A percentile compares a stretch with the other conserved stretches of the same genome.
phyloP scores from a whole-genome alignment of 2,888 invertebrate genomes.

The Mimachlamys varia region DNA sequence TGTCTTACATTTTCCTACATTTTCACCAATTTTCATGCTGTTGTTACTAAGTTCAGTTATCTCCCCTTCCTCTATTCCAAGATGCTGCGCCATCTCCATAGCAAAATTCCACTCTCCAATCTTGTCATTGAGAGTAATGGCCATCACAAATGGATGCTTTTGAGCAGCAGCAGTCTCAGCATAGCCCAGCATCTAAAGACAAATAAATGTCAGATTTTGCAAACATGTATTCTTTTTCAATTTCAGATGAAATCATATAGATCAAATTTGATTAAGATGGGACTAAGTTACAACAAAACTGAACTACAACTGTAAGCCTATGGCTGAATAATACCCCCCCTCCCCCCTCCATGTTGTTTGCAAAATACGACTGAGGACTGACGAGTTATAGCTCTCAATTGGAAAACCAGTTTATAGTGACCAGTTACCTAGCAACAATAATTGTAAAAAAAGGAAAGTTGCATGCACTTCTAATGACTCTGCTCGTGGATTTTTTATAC shows the following conservation, averaged over 20 bases:
- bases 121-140: slow-evolving; percentile 55
- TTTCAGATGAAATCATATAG: neutral
- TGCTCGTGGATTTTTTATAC: too few relatives aligned
- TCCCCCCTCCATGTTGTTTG: too few relatives aligned
- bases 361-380: too few relatives aligned
- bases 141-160: slow-evolving; percentile 53
- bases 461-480: too few relatives aligned
- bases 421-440: too few relatives aligned
- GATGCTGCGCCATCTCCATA: slow-evolving; percentile 46
- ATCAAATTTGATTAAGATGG: neutral
- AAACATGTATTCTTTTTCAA: neutral
- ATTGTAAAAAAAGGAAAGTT: too few relatives aligned
- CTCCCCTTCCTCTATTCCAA: slow-evolving; percentile 45
- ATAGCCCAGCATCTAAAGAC: slow-evolving; percentile 51
- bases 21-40: neutral
- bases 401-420: too few relatives aligned
- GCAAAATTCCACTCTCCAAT: slow-evolving; percentile 51
- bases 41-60: neutral
- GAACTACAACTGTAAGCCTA: neutral
- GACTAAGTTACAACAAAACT: neutral
- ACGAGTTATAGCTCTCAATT: too few relatives aligned
- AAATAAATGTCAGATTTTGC: neutral
- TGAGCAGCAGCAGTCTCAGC: slow-evolving; percentile 43
- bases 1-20: neutral
- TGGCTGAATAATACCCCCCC: too few relatives aligned